Base-by-base conservation (phyloP, 2,113 vertebrate genomes). In the Nibea albiflora region DNA sequence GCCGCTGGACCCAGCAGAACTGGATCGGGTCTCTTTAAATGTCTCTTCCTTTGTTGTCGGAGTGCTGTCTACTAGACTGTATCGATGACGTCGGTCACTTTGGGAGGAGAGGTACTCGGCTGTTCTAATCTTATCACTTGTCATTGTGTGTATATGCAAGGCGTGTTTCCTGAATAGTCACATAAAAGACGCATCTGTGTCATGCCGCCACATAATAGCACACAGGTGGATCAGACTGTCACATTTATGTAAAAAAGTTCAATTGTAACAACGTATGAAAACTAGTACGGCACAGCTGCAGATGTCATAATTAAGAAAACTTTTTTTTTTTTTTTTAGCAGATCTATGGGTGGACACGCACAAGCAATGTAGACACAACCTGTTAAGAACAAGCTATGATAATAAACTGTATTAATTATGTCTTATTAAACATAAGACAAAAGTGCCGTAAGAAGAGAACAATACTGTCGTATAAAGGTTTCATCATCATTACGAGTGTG, bases 31-130 rank as follows among this genome's bases (percentile, higher is more conserved):
- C 78, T 79, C 90, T 85, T 86, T 72, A 80, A 83, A 86, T 15
- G 73, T 78, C 64, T 81, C 71, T 68, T 69, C 69, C 89, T 93
- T 93, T 93, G 93, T 93, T 93, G 89, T 93, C 84, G 78, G 88
- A 80, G 81, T 68, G 82, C 86, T 68, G 88, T 77, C 82, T 88
- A 80, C 76, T 81, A 88, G 88, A 89, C 90, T 85, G 91, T 72
- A 9, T 57, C 73, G 6, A 84, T 90, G 90, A 93, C 90, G 87
- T 88, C 73, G 78, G 69, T n/a, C 78, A 52, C 72, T 77, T 61
- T 62, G 63, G 74, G 76, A 47, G 71, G 64, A 80, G 42, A 35
- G 2, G 53, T 22, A 15, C 61, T 54, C 12, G 6, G 50, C 83
- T 8, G 22, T 9, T 69, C 52, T 67, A 24, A 76, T 66, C 80